A percentile compares a stretch with the other conserved stretches of the same genome.
Evolutionary conservation across 2,888 invertebrate species (phyloP).

Genomic region (Adelognathus sp.): DNA sequence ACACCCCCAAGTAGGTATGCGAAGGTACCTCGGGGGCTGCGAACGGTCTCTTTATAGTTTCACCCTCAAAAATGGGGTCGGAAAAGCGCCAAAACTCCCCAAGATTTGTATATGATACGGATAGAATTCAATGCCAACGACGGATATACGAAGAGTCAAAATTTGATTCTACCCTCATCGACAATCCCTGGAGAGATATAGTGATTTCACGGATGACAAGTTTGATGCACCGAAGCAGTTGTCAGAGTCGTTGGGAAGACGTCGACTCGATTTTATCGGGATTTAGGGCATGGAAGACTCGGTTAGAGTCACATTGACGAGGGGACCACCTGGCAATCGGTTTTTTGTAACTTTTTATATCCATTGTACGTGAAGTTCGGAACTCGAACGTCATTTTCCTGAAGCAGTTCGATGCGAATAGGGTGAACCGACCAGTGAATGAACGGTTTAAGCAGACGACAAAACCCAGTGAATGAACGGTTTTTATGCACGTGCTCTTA

Average conservation of each 20-base stretch:
- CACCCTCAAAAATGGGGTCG: constrained; percentile 3
- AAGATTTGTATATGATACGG: background rate
- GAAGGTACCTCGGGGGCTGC: constrained; percentile 15
- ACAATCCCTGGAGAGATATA: background rate
- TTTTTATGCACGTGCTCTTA: too few relatives aligned
- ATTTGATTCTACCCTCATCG: constrained; percentile 19
- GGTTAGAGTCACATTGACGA: too few relatives aligned
- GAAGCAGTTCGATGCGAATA: too few relatives aligned
- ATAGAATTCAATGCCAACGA: constrained; percentile 16
- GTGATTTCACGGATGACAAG: background rate
- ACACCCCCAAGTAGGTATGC: background rate
- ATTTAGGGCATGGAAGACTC: too few relatives aligned
- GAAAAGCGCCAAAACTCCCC: background rate
- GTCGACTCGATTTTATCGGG: too few relatives aligned
- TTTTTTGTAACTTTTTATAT: too few relatives aligned
- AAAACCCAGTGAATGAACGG: too few relatives aligned
- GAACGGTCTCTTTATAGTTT: constrained; percentile 16
- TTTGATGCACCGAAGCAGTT: background rate
- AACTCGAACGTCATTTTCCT: too few relatives aligned
- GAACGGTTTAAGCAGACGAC: too few relatives aligned
- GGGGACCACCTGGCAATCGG: too few relatives aligned
- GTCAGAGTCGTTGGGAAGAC: background rate
- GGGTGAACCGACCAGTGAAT: too few relatives aligned
- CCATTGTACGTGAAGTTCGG: too few relatives aligned
- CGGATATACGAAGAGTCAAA: background rate